Base-by-base conservation (phyloP, 2,888 invertebrate genomes). In the Boloria euphrosyne region DNA sequence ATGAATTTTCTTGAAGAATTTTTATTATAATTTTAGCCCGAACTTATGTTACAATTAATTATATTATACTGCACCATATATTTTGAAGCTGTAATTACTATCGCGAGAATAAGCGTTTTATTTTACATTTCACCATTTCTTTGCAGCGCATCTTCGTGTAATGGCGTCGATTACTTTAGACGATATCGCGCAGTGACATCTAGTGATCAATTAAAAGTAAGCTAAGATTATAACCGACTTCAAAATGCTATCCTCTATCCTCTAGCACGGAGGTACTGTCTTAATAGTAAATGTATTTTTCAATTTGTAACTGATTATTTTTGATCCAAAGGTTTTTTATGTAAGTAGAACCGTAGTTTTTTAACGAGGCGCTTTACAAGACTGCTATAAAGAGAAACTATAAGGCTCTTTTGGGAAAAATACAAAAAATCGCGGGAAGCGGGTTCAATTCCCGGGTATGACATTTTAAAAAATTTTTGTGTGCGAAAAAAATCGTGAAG, bases 41-140 rank as follows among this genome's bases (percentile, higher is more conserved):
- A 22, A 57, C 18, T 57, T 54, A 13, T 18, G 18, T 51, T 6
- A 27, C n/a, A 14, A 49, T 49, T 7, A 16, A n/a, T 49, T 50
- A 2, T 5, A 22, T 22, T 50, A 50, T 13, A 22, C 50, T 18
- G 14, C 13, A 50, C 50, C 50, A 22, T 50, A 18, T 50, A 50
- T 50, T 50, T 16, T 16, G 38, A 13, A 6, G 16, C 2, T 10
- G 16, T 53, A 53, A 53, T 53, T 53, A 53, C 38, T 55, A 55
- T 22, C 13, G 17, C 14, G 44, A 55, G 17, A 55, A 4, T 18
- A 55, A 44, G 22, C 18, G 44, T 55, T 55, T 14, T 6, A 55
- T 44, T 44, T 44, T 17, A 43, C 43, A 44, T 55, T 44, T 55
- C 55, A 44, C 14, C 55, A 3, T 55, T 52, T 55, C 18, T 7